Percentiles rank a stretch among this genome's conserved stretches.
These are phyloP conservation scores for Lepetodrilus schrolli DNA, from an alignment of 2,888 invertebrate species.

Conservation along the genomic window DNA sequence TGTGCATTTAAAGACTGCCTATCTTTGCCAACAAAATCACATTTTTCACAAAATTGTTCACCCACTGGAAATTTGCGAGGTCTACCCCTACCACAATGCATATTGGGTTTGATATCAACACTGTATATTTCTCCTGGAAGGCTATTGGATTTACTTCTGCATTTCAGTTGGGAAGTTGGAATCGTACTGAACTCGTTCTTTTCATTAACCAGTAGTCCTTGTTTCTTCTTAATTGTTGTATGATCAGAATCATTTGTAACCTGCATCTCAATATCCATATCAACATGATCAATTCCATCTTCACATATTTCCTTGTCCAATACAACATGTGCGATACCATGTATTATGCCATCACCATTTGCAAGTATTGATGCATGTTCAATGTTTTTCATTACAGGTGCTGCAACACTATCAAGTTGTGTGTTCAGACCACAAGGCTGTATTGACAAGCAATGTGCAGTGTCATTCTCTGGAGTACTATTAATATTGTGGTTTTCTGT, in stretches of 20 bases:
- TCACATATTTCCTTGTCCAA: neutral
- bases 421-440: no score
- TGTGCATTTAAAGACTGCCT: constrained; percentile 47
- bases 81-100: constrained; percentile 29
- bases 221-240: constrained; percentile 27
- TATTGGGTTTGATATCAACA: neutral
- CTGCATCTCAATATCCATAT: neutral
- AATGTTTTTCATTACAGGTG: neutral
- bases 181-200: no score
- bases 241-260: no score
- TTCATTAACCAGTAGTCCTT: neutral
- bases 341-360: no score
- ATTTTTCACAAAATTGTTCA: constrained; percentile 46
- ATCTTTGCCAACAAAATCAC: constrained; percentile 49
- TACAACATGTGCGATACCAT: neutral
- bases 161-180: constrained; percentile 6
- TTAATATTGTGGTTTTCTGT: neutral
- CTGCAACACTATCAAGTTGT: neutral
- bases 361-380: no score
- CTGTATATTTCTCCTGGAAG: neutral
- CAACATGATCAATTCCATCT: neutral
- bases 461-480: no score
- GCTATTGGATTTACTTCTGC: neutral
- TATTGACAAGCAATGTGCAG: no score
- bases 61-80: constrained; percentile 33